Evolutionary conservation across 1,140 invertebrate genomes (phyloP), one percentile per base, ranked within the genome.

Genomic region (Drosophila pectinifera): DNA sequence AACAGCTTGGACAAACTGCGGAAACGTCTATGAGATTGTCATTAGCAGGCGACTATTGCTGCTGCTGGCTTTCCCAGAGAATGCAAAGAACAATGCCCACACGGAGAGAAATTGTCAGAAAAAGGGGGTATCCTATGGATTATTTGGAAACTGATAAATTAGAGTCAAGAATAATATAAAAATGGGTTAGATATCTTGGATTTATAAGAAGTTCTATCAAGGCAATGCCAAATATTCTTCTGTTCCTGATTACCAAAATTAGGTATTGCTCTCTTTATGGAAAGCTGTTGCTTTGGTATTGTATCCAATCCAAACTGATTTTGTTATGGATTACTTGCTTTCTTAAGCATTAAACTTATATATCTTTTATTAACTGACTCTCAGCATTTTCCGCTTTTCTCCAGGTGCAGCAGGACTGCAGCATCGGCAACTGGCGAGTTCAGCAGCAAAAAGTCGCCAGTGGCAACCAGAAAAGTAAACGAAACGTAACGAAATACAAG

Each of bases 401-500:
- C 31, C 10, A 18, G 26, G 64, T 68, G 62, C 62, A 51, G 8
- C 1, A 10, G 22, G 48, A 34, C 31, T 39, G 34, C 56, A 51
- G 56, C 61, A 24, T 28, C 42, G 24, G 48, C 51, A 75, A 67
- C 31, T 58, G 74, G 58, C 39, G 41, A 65, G 39, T 39, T 51
- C 49, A 57, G 34, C 49, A 68, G 68, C 78, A 88, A 88, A 88
- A 88, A 84, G 76, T 83, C 82, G 83, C 83, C 75, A 77, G 54
- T 73, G 64, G 63, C 67, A 63, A 80, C 81, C 81, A 28, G 34
- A 51, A 51, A 51, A 51, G 28, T 51, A 51, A 51, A 51, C 48
- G 73, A 88, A 88, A 78, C 80, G 84, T 88, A 89, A 89, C 84
- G 89, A 84, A 88, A 88, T 88, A 84, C 84, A 88, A 89, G 84